These are phyloP conservation scores for Portevinia maculata DNA, from an alignment of 2,888 invertebrate species.

Conservation along the genomic window DNA sequence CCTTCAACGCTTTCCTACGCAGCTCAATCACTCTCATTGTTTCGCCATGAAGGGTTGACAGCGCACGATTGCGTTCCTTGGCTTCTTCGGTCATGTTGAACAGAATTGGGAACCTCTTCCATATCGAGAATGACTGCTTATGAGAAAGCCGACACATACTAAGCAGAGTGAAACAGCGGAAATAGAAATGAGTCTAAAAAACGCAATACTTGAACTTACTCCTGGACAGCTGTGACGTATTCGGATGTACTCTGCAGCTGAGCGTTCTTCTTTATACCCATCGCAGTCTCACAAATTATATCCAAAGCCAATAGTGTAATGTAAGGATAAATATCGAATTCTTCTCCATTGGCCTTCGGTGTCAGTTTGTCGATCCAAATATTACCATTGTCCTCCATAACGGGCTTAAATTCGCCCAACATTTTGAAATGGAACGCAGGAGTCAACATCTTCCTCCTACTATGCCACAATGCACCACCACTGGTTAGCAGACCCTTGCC, in stretches of 20 bases:
- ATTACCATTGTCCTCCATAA: slow-evolving; percentile 87
- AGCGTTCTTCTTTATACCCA: slow-evolving; percentile 90
- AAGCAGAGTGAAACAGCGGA: not conserved
- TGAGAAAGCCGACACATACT: slow-evolving; percentile 80
- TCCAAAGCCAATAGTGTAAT: slow-evolving; percentile 83
- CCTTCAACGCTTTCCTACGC: slow-evolving; percentile 77
- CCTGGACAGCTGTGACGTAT: slow-evolving; percentile 88
- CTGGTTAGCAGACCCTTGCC: slow-evolving; percentile 81
- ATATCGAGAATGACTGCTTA: slow-evolving; percentile 79
- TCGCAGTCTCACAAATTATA: slow-evolving; percentile 87
- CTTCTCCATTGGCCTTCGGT: slow-evolving; percentile 82
- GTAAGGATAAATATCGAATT: slow-evolving; percentile 85
- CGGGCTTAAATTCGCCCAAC: slow-evolving; percentile 88
- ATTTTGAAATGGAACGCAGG: slow-evolving; percentile 92
- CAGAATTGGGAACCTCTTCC: slow-evolving; percentile 78
- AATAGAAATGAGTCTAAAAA: not conserved
- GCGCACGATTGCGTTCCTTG: slow-evolving; percentile 75
- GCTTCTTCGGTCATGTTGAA: slow-evolving; percentile 76
- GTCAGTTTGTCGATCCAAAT: slow-evolving; percentile 83
- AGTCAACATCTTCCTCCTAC: slow-evolving; percentile 88
- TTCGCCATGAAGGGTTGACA: slow-evolving; percentile 79
- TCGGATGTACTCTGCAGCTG: slow-evolving; percentile 87
- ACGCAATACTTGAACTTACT: slow-evolving; percentile 83
- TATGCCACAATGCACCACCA: slow-evolving; percentile 85
- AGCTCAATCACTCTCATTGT: slow-evolving; percentile 79